A percentile compares a stretch with the other conserved stretches of the same genome.
These are phyloP conservation scores for Lacerta bilineata DNA, from an alignment of 2,797 vertebrate species.

Conservation along the genomic window DNA sequence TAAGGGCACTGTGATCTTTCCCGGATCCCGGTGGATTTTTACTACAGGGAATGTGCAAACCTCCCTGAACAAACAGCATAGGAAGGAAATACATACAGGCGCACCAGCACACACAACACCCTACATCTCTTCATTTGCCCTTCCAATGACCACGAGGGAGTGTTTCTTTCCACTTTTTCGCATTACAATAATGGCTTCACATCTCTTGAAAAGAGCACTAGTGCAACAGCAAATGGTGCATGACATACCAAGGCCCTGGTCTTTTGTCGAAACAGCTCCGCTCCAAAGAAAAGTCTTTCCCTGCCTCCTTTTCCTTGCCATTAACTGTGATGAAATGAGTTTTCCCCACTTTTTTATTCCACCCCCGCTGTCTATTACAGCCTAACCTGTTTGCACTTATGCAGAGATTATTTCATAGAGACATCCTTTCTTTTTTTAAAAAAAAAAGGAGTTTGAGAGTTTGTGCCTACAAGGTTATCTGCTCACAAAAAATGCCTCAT, in stretches of 20 bases:
- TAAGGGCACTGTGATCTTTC: conserved; percentile 76
- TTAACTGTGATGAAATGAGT: conserved; percentile 88
- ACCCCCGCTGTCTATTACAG: conserved; percentile 78
- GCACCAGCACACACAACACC: neutral
- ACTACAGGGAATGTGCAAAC: conserved; percentile 70
- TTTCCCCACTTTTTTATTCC: conserved; percentile 81
- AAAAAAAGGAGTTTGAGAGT: conserved; percentile 72
- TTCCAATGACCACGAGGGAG: conserved; percentile 88
- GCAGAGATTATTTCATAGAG: conserved; percentile 81
- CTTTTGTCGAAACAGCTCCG: conserved; percentile 82
- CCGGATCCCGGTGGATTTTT: conserved; percentile 72
- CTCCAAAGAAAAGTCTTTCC: conserved; percentile 84
- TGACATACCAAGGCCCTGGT: conserved; percentile 81
- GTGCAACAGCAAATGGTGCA: conserved; percentile 88
- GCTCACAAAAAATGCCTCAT: conserved; percentile 73
- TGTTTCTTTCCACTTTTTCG: conserved; percentile 84
- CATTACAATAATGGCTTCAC: conserved; percentile 87
- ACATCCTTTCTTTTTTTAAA: conserved; percentile 45
- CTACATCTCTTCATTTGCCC: conserved; percentile 87
- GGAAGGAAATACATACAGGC: neutral
- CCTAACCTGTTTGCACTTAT: conserved; percentile 81
- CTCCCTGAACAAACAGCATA: conserved; percentile 65
- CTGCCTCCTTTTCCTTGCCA: conserved; percentile 85
- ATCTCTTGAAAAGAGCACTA: conserved; percentile 85
- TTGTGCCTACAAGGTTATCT: conserved; percentile 84